Base-by-base conservation (phyloP, 2,113 vertebrate genomes). In the Sinocyclocheilus maitianheensis region DNA sequence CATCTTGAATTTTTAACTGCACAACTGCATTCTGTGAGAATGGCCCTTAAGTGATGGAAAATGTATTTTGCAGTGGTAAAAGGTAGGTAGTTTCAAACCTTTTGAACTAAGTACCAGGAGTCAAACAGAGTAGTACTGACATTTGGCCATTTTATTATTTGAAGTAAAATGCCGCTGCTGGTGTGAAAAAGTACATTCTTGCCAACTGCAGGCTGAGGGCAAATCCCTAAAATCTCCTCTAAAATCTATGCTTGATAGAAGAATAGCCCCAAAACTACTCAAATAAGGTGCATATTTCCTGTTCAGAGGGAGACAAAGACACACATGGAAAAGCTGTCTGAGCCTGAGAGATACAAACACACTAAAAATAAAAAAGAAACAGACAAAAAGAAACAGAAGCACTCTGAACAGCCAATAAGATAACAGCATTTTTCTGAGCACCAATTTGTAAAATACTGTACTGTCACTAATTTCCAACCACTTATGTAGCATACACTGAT, bases 221-320 rank as follows among this genome's bases (percentile, higher is more conserved):
- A 85, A 85, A 81, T 77, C 88, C 82, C 16, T 55, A 55, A 88
- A 91, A 89, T 88, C 85, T 90, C 74, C 79, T 87, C 71, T 71
- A 26, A 84, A 86, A 91, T 89, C 85, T 88, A n/a, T 51, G 60
- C 90, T 91, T 92, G 91, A 93, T 88, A 89, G 83, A 93, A 85
- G 53, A 14, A 74, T 11, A 43, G 82, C 65, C 85, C 86, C 86
- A 58, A 88, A 92, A 91, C 80, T 79, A 90, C 72, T 91, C 78
- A 30, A 24, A 84, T 84, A 76, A 86, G 85, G 84, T 43, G 83
- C 24, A 81, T 82, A 83, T 84, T 86, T 86, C 88, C 84, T 91
- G 85, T 74, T 71, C 5, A 84, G 53, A 58, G 48, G 30, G 12
- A 11, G 34, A 65, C 11, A 82, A 80, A 63, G 11, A 24, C 51